Base-by-base conservation (phyloP, 2,888 invertebrate genomes). In the Orthosia incerta region DNA sequence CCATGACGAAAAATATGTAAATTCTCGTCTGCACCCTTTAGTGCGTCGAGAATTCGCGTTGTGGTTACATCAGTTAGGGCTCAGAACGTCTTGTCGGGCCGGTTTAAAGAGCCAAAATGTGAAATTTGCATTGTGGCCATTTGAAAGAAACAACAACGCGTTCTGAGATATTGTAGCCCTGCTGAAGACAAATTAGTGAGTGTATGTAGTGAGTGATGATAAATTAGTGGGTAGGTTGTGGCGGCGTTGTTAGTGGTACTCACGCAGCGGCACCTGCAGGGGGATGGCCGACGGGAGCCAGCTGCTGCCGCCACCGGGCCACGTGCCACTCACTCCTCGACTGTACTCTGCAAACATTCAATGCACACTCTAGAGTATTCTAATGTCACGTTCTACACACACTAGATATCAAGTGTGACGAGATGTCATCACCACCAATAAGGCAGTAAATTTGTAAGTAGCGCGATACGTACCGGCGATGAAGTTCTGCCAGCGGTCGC, bases 211-310 rank as follows among this genome's bases (percentile, higher is more conserved):
- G 0, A 13, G 39, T 12, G 18, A 15, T 39, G 31, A 18, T n/a
- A 20, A 50, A 18, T 15, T 50, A 16, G 48, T 16, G 4, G 18
- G 48, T 15, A 39, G n/a, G 18, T 13, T n/a, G 31, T 5, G 16
- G 39, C 18, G 13, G n/a, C 15, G 15, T 45, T 9, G 39, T 50
- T n/a, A 3, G 31, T 4, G n/a, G 56, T 46, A 84, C 87, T 72
- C 63, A 90, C 90, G 87, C 23, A 86, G 48, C 18, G 88, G 86
- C 53, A 91, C 71, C 12, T 74, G 81, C 53, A 89, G 20, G 67
- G 88, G 87, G 18, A 87, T 48, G 48, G 85, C 74, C 5, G 83
- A 83, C 75, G 89, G 87, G 71, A 88, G 76, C 90, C 88, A 89
- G 71, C 67, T 68, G n/a, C 51, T 76, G 9, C 62, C 80, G 7